phyloP scores from a whole-genome alignment of 30 jellyfish, hydroid and myxozoan genomes.

The Aurelia coerulea region DNA sequence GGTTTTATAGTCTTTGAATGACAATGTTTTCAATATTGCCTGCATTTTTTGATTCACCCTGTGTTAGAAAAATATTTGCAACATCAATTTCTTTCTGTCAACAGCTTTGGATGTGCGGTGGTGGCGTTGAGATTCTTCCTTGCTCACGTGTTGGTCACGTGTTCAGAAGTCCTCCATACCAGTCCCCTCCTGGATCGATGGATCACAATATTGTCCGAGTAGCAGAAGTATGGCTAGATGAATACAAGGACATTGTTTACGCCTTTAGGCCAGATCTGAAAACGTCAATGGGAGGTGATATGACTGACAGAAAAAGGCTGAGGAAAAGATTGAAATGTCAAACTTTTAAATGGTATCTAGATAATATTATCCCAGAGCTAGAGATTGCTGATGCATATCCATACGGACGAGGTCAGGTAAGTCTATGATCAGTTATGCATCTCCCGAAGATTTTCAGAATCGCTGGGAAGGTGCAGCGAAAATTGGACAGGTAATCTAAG shows the following conservation, averaged over 20 bases:
- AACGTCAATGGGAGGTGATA: constrained; percentile 82
- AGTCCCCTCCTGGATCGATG: constrained; percentile 88
- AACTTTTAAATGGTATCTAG: constrained; percentile 91
- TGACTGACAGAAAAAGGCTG: constrained; percentile 66
- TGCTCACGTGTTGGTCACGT: constrained; percentile 98
- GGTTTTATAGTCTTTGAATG: no score
- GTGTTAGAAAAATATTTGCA: no score
- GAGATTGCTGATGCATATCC: constrained; percentile 85
- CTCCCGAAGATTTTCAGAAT: no score
- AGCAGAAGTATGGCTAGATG: constrained; percentile 99
- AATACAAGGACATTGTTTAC: constrained; percentile 82
- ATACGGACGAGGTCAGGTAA: constrained; percentile 86
- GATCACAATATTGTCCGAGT: constrained; percentile 92
- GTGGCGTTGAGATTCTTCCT: constrained; percentile 90
- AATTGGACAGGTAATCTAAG: no score
- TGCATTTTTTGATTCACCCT: no score
- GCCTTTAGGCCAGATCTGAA: constrained; percentile 81
- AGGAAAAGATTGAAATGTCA: constrained; percentile 74
- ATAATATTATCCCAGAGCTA: constrained; percentile 80
- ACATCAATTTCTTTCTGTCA: background rate
- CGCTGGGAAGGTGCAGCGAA: no score
- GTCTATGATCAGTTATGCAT: no score
- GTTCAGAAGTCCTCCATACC: constrained; percentile 92
- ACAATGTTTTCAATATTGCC: no score
- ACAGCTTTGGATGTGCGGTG: constrained; percentile 98